Base-by-base conservation (phyloP, 2,888 invertebrate genomes). In the Frankliniella intonsa region DNA sequence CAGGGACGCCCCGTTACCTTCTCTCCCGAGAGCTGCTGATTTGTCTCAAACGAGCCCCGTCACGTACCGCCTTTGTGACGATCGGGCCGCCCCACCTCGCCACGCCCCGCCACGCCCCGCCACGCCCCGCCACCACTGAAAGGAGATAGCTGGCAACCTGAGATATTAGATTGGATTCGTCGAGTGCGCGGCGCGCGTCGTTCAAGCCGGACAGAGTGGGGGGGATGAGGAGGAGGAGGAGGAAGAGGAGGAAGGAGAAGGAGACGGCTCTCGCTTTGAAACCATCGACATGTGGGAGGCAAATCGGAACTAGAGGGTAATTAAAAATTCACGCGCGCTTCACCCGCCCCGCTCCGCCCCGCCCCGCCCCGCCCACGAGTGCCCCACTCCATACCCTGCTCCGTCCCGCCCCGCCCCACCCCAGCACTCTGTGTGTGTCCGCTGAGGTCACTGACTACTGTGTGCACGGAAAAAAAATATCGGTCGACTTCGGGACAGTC, bases 1-100 rank as follows among this genome's bases (percentile, higher is more conserved):
- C n/a, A n/a, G n/a, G n/a, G n/a, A n/a, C n/a, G n/a, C n/a, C n/a
- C n/a, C n/a, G n/a, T n/a, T n/a, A n/a, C 38, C 38, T 5, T 38
- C 38, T 5, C 38, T 38, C 5, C 5, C 38, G 38, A 38, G 38
- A 38, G 22, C 9, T 25, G 69, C 69, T 76, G 69, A 76, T 76
- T 76, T 76, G 69, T 76, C n/a, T 76, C 25, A 69, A 76, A 76
- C 25, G 69, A 76, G 25, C 11, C 25, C 69, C 11, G n/a, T 12
- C 69, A 76, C 69, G 69, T 76, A 76, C 69, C 69, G 5, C 69
- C 62, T 62, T 69, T 69, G 69, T 69, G 69, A 55, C n/a, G 69
- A 55, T 55, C 55, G 3, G 14, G 14, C 62, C 62, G 62, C 7
- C 62, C 0, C 62, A 7, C 22, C 22, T 7, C 65, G 17, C 9